phyloP scores from a whole-genome alignment of 2,797 vertebrate genomes.

The Cichlasoma orientale region DNA sequence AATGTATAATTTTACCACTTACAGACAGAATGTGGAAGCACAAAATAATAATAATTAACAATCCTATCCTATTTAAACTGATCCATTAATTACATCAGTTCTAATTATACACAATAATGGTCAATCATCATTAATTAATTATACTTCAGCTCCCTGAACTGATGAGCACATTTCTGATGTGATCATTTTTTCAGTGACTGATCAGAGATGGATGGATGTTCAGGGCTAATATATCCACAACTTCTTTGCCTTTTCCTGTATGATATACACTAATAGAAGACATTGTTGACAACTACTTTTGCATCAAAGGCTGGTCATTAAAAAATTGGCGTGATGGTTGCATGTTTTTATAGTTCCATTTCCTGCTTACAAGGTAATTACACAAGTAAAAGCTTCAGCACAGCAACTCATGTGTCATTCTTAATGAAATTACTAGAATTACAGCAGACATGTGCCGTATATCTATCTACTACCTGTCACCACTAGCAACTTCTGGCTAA shows the following conservation, averaged over 20 bases:
- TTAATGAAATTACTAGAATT: neutral
- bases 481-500: neutral
- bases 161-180: neutral
- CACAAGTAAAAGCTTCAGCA: neutral
- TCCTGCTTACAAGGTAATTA: neutral
- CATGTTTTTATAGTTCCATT: neutral
- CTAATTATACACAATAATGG: too few species aligned
- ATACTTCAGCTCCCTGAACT: neutral
- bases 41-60: too few species aligned
- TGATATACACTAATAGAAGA: too few species aligned
- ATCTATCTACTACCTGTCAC: neutral
- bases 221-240: neutral
- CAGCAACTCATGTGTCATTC: neutral
- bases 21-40: too few species aligned
- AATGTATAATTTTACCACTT: too few species aligned
- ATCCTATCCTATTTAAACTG: too few species aligned
- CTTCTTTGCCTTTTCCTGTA: neutral
- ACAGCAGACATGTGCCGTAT: neutral
- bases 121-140: too few species aligned
- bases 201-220: neutral
- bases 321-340: neutral
- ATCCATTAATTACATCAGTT: too few species aligned
- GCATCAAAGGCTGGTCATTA: neutral
- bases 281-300: neutral
- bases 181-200: neutral